Evolutionary conservation across 2,113 vertebrate genomes (phyloP), one percentile per base, ranked within the genome.

Genomic region (Amblyornis subalaris): DNA sequence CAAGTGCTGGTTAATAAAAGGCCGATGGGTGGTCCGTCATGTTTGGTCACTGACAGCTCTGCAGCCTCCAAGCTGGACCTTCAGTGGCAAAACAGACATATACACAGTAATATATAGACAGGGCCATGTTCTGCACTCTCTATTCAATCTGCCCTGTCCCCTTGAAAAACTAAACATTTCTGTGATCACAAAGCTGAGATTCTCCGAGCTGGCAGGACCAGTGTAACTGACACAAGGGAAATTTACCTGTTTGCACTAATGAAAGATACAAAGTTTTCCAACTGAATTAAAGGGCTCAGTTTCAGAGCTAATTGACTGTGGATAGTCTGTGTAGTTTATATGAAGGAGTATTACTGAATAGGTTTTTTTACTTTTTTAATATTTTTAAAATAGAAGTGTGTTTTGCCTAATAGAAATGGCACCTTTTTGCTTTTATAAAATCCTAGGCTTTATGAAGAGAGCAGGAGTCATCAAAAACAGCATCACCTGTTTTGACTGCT

Each of bases 1-100:
- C 95, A 95, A 94, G 94, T 84, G 79, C 93, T 77, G 62, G 84
- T 97, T 94, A 93, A 96, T 96, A 94, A 96, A 96, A 89, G 95
- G 47, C 60, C 38, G 0, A 93, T 90, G 83, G 91, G 95, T 90
- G 83, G 97, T 96, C 97, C 78, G 77, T 95, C 93, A 71, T 48
- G 57, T 92, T 97, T 95, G 93, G 90, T 88, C 81, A 50, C 83
- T 92, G 95, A 90, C 95, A 94, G 92, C 90, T 89, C 90, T 78
- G 90, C 64, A 84, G 88, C 70, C 91, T 83, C 19, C 3, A 73
- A 91, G 61, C 67, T 94, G 92, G 60, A 93, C 86, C 85, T 91
- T 95, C 78, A 69, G 71, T 92, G 71, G 72, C 90, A 67, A 80
- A 96, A 53, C 81, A 92, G 81, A 72, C 54, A 82, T 48, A 92